Percentiles rank a stretch among this genome's conserved stretches.
These are phyloP conservation scores for Hiodon alosoides DNA, from an alignment of 2,113 vertebrate genomes.

Conservation along the genomic window DNA sequence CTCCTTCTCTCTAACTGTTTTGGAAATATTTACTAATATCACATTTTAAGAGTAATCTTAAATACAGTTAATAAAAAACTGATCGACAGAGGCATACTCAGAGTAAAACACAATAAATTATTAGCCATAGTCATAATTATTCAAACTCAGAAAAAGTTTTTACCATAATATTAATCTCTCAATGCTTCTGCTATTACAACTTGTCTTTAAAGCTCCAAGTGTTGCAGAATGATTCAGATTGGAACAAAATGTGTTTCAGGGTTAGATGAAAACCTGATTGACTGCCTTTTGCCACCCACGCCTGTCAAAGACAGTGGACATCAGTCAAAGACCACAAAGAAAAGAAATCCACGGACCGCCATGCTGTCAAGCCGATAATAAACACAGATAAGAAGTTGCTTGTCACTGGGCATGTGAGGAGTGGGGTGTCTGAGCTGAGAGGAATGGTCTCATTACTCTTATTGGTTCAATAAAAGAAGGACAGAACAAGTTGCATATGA, in stretches of 20 bases:
- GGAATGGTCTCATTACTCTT: not conserved
- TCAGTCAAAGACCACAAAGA: slow-evolving; percentile 23
- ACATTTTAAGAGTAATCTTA: not conserved
- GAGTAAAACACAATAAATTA: no score
- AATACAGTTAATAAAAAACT: no score
- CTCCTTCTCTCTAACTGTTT: not conserved
- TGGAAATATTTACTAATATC: not conserved
- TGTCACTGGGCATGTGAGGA: not conserved
- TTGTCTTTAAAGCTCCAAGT: no score
- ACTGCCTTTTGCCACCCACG: no score
- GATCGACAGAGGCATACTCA: no score
- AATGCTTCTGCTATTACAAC: no score
- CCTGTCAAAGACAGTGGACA: not conserved
- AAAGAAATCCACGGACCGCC: not conserved
- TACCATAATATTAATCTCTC: no score
- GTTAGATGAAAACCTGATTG: no score
- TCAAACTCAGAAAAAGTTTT: no score
- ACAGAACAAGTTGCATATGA: not conserved
- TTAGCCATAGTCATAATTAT: no score
- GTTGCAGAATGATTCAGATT: no score
- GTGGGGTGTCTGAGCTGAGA: not conserved
- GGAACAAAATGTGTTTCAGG: no score
- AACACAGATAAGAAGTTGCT: slow-evolving; percentile 20
- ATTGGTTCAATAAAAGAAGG: not conserved
- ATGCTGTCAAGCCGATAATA: slow-evolving; percentile 8